Evolutionary conservation across 2,888 invertebrate species (phyloP).

Genomic region (Glaucopsyche alexis): DNA sequence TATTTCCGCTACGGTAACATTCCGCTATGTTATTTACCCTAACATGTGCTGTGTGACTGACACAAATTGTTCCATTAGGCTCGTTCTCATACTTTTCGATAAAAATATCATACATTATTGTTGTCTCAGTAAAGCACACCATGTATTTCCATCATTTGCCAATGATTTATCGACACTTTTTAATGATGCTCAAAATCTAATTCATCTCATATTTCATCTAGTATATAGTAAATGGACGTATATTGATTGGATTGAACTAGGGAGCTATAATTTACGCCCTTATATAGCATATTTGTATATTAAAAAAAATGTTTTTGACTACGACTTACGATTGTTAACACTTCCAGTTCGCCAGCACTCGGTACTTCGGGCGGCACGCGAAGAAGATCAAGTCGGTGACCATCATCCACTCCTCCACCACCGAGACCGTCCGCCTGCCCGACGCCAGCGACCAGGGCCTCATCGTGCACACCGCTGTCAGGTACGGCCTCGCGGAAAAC

Average conservation of each 20-base stretch:
- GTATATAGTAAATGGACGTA: too few species aligned
- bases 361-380: constrained; percentile 89
- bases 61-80: background rate
- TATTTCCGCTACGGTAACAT: background rate
- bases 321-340: background rate
- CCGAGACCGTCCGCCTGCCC: constrained; percentile 91
- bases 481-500: constrained; percentile 48
- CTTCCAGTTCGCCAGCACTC: constrained; percentile 87
- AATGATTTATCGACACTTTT: too few species aligned
- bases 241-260: too few species aligned
- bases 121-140: too few species aligned
- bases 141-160: too few species aligned
- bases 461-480: constrained; percentile 91
- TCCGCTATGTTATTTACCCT: too few species aligned
- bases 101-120: too few species aligned
- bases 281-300: too few species aligned
- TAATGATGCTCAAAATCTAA: too few species aligned
- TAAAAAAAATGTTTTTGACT: too few species aligned
- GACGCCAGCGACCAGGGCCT: constrained; percentile 86
- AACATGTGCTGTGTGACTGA: background rate
- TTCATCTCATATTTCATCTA: too few species aligned
- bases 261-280: too few species aligned
- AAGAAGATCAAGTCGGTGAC: constrained; percentile 92
- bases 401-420: constrained; percentile 93
- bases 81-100: background rate